These are phyloP conservation scores for Muscicapa striata DNA, from an alignment of 2,797 vertebrate genomes.

Conservation along the genomic window DNA sequence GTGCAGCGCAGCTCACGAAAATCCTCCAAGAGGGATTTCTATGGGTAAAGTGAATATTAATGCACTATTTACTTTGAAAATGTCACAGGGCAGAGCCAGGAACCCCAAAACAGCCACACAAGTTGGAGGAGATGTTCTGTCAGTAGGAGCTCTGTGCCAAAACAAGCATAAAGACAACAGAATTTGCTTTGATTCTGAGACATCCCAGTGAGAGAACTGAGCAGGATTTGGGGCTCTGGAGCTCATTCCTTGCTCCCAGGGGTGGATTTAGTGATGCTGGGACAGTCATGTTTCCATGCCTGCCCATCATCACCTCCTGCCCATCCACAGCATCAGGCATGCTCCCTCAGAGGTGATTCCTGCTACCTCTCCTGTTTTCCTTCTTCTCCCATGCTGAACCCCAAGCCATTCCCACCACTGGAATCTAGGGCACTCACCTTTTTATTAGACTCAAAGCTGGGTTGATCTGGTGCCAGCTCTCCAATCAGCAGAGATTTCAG, in stretches of 20 bases:
- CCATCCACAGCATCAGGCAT: accelerated
- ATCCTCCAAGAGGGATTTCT: slow-evolving; percentile 75
- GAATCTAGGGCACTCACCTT: slow-evolving; percentile 69
- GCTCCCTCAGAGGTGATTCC: not conserved
- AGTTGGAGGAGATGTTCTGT: not conserved
- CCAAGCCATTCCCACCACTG: not conserved
- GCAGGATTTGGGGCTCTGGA: not conserved
- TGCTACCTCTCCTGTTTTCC: not conserved
- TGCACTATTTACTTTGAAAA: not conserved
- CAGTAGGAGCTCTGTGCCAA: not conserved
- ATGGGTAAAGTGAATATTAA: not conserved
- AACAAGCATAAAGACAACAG: not conserved
- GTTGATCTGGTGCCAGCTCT: slow-evolving; percentile 74
- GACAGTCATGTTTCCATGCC: not conserved
- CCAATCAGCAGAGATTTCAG: slow-evolving; percentile 74
- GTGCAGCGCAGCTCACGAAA: slow-evolving; percentile 75
- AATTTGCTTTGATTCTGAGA: not conserved
- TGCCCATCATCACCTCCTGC: not conserved
- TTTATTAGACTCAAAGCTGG: slow-evolving; percentile 76
- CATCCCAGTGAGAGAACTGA: not conserved
- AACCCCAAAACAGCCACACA: not conserved
- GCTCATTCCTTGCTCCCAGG: not conserved
- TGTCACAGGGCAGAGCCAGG: not conserved
- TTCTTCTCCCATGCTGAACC: not conserved
- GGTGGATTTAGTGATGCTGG: not conserved